These are phyloP conservation scores for Brachylomia viminalis DNA, from an alignment of 2,888 invertebrate species.

Conservation along the genomic window DNA sequence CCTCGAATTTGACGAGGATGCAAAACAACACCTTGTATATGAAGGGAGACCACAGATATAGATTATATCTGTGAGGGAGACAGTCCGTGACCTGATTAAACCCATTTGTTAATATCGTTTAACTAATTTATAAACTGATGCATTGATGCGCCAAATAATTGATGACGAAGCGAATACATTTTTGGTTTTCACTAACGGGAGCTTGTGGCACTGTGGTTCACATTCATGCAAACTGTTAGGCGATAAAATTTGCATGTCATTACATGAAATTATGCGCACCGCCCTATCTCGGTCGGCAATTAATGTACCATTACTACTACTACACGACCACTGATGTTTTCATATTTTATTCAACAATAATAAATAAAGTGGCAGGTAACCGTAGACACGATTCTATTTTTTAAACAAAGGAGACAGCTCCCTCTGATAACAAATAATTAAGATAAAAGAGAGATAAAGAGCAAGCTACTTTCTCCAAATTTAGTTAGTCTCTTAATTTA, in stretches of 20 bases:
- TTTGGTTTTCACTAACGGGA: conserved; percentile 53
- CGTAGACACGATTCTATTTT: conserved; percentile 8
- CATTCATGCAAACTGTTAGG: conserved; percentile 65
- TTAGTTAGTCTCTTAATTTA: conserved; percentile 74
- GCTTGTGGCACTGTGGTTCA: conserved; percentile 60
- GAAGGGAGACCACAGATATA: no score
- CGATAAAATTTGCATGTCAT: conserved; percentile 75
- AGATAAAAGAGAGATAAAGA: conserved; percentile 66
- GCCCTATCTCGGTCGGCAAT: conserved; percentile 66
- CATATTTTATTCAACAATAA: conserved; percentile 35
- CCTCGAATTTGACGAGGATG: no score
- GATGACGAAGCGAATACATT: conserved; percentile 37
- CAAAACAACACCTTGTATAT: no score
- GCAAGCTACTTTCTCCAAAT: conserved; percentile 66
- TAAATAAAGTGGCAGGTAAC: conserved; percentile 36
- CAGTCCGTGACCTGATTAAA: conserved; percentile 2
- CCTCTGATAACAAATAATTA: conserved; percentile 54
- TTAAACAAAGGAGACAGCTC: conserved; percentile 33
- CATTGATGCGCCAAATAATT: conserved; percentile 7
- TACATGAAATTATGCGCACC: conserved; percentile 68
- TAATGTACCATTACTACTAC: conserved; percentile 65
- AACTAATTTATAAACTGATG: conserved; percentile 20
- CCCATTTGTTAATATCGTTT: neutral
- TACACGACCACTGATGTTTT: conserved; percentile 47
- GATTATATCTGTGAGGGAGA: no score